Percentiles rank a stretch among this genome's conserved stretches.
Conservation (phyloP, 92 coral and sea anemone genomes). For the Actinernus sp. region DNA sequence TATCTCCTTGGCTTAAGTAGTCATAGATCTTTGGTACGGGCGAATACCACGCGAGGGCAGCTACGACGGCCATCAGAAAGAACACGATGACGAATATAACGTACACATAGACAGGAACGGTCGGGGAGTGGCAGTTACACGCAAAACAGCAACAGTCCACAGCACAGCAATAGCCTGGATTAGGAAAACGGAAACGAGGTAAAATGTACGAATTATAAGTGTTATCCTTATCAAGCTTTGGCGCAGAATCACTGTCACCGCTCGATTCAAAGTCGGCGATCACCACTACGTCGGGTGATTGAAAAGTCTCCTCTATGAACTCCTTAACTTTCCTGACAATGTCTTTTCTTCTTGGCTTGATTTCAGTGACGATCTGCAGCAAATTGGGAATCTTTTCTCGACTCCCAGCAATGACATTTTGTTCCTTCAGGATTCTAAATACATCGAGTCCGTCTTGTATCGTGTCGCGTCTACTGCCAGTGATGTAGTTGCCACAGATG, state of each 20-base stretch:
- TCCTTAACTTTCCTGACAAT: conserved; percentile 56
- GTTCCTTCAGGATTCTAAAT: conserved; percentile 66
- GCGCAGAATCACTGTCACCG: conserved; percentile 5
- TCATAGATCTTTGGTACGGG: conserved; percentile 9
- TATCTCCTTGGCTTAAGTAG: conserved; percentile 6
- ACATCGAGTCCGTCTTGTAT: conserved; percentile 68
- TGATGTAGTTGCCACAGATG: conserved; percentile 56
- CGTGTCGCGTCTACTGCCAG: conserved; percentile 48
- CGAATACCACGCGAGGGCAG: conserved; percentile 52
- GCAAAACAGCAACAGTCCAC: conserved; percentile 36
- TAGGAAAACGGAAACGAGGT: conserved; percentile 1
- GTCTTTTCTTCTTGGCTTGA: conserved; percentile 74
- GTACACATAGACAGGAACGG: conserved; percentile 36
- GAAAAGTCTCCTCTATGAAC: conserved; percentile 47
- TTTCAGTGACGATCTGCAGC: conserved; percentile 45
- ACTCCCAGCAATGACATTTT: conserved; percentile 64
- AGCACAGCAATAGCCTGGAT: neutral
- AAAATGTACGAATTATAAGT: too few species aligned
- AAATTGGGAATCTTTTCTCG: conserved; percentile 61
- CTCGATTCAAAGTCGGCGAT: conserved; percentile 28
- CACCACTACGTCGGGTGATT: conserved; percentile 19
- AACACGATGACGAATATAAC: conserved; percentile 5
- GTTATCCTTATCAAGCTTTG: too few species aligned
- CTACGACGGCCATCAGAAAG: conserved; percentile 9
- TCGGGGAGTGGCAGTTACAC: conserved; percentile 51